Evolutionary conservation across 1,140 invertebrate species (phyloP), one percentile per base, ranked within the genome.

Genomic region (Lordiphosa clarofinis): DNA sequence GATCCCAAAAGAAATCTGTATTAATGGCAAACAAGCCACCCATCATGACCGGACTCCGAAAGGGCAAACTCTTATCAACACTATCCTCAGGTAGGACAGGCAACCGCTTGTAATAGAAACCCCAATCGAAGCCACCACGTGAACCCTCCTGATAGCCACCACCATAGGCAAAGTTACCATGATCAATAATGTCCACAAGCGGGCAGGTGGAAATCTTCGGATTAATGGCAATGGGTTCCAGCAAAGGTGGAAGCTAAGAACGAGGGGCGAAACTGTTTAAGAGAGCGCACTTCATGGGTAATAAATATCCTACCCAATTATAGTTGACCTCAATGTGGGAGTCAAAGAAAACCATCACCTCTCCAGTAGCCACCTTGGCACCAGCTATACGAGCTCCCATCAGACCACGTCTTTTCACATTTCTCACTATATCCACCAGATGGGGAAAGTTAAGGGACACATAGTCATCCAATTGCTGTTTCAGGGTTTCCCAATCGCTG

Each of bases 1-100:
- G 90, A 90, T 99, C 96, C 95, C 97, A 98, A 89, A 99, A 99
- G 86, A 96, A 98, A 50, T 95, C 92, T 1, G 93, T 89, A 56
- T 95, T 94, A 11, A 98, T 97, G 12, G 96, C 96, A 91, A 98
- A 98, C 13, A 98, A 82, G 2, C 97, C 97, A n/a, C 97, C 97
- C 54, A 97, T 97, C 97, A 99, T 98, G n/a, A 98, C 94, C 0
- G 97, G 96, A 88, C 92, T 94, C 9, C 92, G 92, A 73, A 95
- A 96, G 0, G 96, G 96, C 64, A 93, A 90, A 0, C 94, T 91
- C 3, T 94, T 94, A 78, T 94, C 90, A 49, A 92, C 90, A 6
- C 92, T 68, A 87, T 96, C 94, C 70, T 94, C 93, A 1, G 93
- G 91, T 31, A 95, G 88, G 1, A 96, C 74, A 4, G 95, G 94